These are phyloP conservation scores for Hydractinia symbiolongicarpus DNA, from an alignment of 30 jellyfish, hydroid and myxozoan species.

Conservation along the genomic window DNA sequence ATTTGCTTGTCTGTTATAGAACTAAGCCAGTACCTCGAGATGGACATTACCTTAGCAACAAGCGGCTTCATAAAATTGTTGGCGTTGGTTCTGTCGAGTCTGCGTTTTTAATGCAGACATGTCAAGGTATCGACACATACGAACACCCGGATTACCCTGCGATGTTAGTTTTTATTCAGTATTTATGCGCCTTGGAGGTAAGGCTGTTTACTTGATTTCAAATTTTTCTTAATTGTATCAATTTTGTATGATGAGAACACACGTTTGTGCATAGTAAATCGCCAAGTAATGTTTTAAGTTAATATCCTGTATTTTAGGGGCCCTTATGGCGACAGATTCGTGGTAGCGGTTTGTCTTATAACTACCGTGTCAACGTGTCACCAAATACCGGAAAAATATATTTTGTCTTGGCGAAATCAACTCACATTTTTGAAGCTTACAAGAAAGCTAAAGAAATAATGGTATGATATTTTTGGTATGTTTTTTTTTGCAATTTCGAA, in stretches of 20 bases:
- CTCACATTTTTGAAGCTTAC: constrained; percentile 81
- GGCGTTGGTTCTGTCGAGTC: constrained; percentile 96
- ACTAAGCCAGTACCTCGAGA: constrained; percentile 35
- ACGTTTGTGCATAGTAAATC: too few relatives aligned
- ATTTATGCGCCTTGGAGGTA: constrained; percentile 91
- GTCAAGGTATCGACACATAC: constrained; percentile 61
- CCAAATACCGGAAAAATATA: constrained; percentile 64
- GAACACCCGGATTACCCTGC: constrained; percentile 78
- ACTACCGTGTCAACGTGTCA: constrained; percentile 52
- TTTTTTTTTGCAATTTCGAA: not conserved
- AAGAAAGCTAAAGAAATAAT: constrained; percentile 77
- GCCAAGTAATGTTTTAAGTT: not conserved
- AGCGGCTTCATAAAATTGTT: constrained; percentile 34
- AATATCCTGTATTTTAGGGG: constrained; percentile 49
- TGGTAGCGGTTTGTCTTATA: constrained; percentile 83
- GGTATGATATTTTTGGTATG: constrained; percentile 30
- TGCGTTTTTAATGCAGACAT: constrained; percentile 49
- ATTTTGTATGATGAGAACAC: too few relatives aligned
- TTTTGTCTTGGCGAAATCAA: constrained; percentile 68
- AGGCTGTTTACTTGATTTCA: not conserved
- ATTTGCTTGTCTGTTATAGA: not conserved
- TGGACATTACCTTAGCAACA: constrained; percentile 17
- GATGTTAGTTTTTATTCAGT: constrained; percentile 69
- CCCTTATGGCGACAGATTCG: constrained; percentile 98
- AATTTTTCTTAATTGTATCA: not conserved